Base-by-base conservation (phyloP, 2,888 invertebrate species). In the Yponomeuta malinellus region DNA sequence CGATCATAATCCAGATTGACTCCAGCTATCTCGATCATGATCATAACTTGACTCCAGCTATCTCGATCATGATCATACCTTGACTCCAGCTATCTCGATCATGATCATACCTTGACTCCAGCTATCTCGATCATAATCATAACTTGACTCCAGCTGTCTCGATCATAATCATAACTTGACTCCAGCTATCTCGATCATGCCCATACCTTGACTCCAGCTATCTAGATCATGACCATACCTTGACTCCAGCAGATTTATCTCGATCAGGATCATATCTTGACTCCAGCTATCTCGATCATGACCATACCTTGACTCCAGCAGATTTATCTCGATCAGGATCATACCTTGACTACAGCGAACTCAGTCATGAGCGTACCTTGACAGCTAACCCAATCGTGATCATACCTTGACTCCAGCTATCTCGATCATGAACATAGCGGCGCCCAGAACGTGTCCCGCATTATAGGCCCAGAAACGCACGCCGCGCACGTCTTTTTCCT, bases 371-470 rank as follows among this genome's bases (percentile, higher is more conserved):
- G 2, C 9, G 8, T 68, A 94, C 94, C 59, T 59, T 59, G 10
- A 9, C 59, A 15, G 59, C 37, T 37, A 37, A 4, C 37, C 5
- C 5, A 37, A 37, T 2, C 37, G 5, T 37, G 37, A 5, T 33
- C 10, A 9, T 68, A 94, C 94, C 93, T 98, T 98, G 2, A 99
- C 98, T 15, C 99, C 99, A 48, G 99, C 99, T 70, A 99, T 99
- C 93, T 99, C 99, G 72, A 99, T 97, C 98, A 99, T 99, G 85
- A 99, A 99, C 99, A 99, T 99, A 71, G 99, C 99, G 0, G 99
- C 99, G 0, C 99, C 99, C 0, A 99, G 93, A 3, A 99, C 99
- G 87, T 99, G 99, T 0, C 99, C 99, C 0, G 99, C 99, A 84
- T 98, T 98, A 87, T 99, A 99, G 0, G 99, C 98, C 97, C 99